Evolutionary conservation across 2,113 vertebrate genomes (phyloP).

Genomic region (Fulmarus glacialis): DNA sequence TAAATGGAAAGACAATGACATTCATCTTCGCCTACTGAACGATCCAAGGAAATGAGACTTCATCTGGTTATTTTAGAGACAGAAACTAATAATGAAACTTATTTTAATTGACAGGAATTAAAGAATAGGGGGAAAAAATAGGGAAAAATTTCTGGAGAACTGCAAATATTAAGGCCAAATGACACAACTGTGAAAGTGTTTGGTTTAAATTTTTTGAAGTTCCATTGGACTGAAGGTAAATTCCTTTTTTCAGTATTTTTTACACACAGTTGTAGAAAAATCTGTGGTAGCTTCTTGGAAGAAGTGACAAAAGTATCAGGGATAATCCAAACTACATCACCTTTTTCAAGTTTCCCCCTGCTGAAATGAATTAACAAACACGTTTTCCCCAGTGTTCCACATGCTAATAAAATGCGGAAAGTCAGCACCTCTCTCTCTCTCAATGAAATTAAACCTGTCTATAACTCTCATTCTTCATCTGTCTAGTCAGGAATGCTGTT

Average conservation of each 20-base stretch:
- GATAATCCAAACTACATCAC: neutral
- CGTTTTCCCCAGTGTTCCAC: neutral
- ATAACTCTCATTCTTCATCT: neutral
- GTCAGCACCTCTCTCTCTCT: neutral
- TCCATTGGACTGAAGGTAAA: neutral
- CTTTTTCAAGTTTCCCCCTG: neutral
- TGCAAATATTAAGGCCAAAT: slow-evolving; percentile 2
- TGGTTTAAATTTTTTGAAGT: neutral
- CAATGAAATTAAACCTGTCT: neutral
- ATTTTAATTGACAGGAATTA: slow-evolving; percentile 41
- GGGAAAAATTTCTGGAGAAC: neutral
- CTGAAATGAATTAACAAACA: neutral
- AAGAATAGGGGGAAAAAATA: neutral
- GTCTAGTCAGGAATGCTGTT: neutral
- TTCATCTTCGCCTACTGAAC: neutral
- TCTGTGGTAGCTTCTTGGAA: neutral
- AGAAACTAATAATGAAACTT: slow-evolving; percentile 8
- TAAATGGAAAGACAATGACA: slow-evolving; percentile 14
- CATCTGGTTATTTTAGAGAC: slow-evolving; percentile 22
- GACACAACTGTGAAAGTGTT: neutral
- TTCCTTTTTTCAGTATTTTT: neutral
- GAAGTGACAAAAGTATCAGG: neutral
- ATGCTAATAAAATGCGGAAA: neutral
- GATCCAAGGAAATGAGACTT: slow-evolving; percentile 6
- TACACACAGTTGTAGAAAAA: neutral